These are phyloP conservation scores for Axis porcinus DNA, from an alignment of 2,113 vertebrate species.

Conservation along the genomic window DNA sequence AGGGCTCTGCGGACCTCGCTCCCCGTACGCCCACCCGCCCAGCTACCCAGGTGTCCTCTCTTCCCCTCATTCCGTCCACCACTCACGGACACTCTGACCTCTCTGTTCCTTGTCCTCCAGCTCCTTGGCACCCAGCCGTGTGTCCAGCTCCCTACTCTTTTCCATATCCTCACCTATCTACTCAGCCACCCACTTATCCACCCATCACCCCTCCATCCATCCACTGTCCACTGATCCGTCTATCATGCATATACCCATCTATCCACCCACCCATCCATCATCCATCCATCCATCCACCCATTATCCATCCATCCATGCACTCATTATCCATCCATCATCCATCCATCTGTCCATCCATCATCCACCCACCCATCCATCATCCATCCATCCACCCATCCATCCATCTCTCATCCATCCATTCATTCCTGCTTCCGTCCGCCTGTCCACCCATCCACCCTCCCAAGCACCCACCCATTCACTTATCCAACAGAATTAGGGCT, in stretches of 20 bases:
- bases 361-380: background rate
- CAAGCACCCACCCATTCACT: background rate
- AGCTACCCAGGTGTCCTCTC: rapidly evolving
- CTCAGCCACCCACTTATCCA: background rate
- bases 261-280: no score
- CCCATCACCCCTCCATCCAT: background rate
- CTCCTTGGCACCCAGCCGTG: no score
- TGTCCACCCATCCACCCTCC: background rate
- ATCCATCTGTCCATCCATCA: background rate
- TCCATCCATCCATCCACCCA: background rate
- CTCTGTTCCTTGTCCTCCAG: background rate
- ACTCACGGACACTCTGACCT: rapidly evolving
- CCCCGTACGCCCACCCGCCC: rapidly evolving
- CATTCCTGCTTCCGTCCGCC: rapidly evolving
- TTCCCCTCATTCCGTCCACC: background rate
- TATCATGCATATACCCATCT: background rate
- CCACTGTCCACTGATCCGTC: no score
- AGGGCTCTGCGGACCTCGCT: rapidly evolving
- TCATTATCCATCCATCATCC: background rate
- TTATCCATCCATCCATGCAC: no score
- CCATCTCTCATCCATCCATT: rapidly evolving
- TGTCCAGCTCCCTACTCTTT: no score
- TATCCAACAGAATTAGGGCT: background rate
- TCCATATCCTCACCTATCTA: background rate
- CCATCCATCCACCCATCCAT: background rate